Evolutionary conservation across 2,797 vertebrate genomes (phyloP).

Genomic region (Enteromius thamalakanensis): DNA sequence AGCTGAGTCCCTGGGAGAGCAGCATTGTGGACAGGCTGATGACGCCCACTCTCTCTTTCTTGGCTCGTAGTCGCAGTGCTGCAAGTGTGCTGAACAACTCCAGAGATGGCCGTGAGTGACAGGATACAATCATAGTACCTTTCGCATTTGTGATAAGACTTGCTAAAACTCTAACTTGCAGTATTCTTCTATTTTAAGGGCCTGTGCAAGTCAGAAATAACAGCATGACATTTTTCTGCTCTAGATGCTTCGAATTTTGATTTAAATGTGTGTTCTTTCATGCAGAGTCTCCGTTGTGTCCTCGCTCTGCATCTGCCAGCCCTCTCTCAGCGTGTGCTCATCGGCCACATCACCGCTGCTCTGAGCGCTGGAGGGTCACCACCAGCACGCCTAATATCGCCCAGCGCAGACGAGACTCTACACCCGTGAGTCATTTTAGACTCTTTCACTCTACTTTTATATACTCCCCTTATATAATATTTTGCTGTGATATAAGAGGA

Average conservation of each 20-base stretch:
- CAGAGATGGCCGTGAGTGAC: conserved; percentile 87
- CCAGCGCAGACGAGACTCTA: conserved; percentile 80
- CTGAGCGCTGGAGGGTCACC: conserved; percentile 85
- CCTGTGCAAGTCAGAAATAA: neutral
- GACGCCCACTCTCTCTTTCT: conserved; percentile 95
- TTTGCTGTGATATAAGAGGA: conserved; percentile 6
- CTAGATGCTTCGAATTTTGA: neutral
- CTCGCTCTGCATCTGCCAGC: conserved; percentile 92
- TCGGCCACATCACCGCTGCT: conserved; percentile 86
- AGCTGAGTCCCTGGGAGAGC: conserved; percentile 95
- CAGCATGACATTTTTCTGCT: neutral
- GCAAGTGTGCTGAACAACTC: conserved; percentile 87
- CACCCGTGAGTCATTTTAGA: conserved; percentile 77
- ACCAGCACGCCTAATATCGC: conserved; percentile 86
- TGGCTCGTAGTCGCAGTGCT: conserved; percentile 93
- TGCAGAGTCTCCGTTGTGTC: conserved; percentile 85
- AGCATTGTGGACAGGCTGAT: conserved; percentile 97
- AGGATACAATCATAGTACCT: neutral
- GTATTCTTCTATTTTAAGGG: neutral
- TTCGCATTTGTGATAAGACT: neutral
- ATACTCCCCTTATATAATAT: conserved; percentile 5
- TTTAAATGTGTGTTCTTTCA: neutral
- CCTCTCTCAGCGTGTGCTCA: conserved; percentile 87
- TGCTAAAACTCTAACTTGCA: neutral
- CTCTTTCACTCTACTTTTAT: neutral